Percentiles rank a stretch among this genome's conserved stretches.
These are phyloP conservation scores for Sinelater perroti DNA, from an alignment of 2,888 invertebrate species.

Conservation along the genomic window DNA sequence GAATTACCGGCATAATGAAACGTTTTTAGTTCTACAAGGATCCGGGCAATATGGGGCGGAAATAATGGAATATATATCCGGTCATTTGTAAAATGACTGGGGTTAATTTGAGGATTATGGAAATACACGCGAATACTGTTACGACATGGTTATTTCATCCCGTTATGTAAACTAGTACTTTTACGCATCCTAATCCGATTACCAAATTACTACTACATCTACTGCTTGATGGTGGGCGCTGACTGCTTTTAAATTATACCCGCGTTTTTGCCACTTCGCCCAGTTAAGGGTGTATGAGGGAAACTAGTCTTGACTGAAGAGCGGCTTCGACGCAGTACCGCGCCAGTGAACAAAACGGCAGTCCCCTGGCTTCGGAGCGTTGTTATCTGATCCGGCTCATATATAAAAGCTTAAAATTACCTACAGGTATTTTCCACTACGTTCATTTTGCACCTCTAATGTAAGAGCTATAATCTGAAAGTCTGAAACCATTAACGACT, in stretches of 20 bases:
- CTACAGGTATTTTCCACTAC: conserved; percentile 32
- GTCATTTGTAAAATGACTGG: conserved; percentile 38
- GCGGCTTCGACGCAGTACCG: background rate
- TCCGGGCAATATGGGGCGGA: conserved; percentile 36
- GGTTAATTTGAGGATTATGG: conserved; percentile 40
- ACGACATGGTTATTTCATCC: conserved; percentile 37
- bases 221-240: conserved; percentile 20
- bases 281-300: conserved; percentile 1
- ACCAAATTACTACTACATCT: conserved; percentile 31
- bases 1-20: conserved; percentile 33
- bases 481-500: conserved; percentile 42
- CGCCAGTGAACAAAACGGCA: conserved; percentile 11
- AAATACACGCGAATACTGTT: conserved; percentile 36
- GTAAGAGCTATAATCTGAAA: conserved; percentile 34
- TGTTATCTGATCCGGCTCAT: conserved; percentile 17
- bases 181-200: conserved; percentile 36
- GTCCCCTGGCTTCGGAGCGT: conserved; percentile 8
- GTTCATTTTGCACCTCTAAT: conserved; percentile 36
- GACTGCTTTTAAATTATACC: conserved; percentile 15
- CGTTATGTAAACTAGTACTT: conserved; percentile 39
- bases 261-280: too few relatives aligned
- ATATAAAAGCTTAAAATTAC: conserved; percentile 27
- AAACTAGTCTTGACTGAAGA: conserved; percentile 3
- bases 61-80: conserved; percentile 38
- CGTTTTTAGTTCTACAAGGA: conserved; percentile 34